Conservation (phyloP, 2,888 invertebrate genomes). For the Caenorhabditis sinica region DNA sequence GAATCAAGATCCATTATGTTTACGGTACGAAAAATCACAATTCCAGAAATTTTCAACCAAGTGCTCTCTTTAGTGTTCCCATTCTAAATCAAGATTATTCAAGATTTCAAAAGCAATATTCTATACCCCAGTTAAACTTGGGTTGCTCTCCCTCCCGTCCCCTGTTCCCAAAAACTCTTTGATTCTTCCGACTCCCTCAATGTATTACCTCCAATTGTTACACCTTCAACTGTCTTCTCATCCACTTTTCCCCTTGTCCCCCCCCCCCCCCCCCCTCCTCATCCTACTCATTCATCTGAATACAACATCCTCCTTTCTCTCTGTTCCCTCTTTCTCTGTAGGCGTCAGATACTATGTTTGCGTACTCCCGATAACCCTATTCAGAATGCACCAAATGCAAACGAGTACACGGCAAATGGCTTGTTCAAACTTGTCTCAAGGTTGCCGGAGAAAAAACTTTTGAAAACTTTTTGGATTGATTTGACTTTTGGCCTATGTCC, state of each 20-base stretch:
- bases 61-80: no score
- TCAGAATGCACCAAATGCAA: slow-evolving; percentile 9
- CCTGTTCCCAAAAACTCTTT: no score
- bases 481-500: background rate
- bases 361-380: slow-evolving; percentile 9
- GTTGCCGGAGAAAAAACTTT: background rate
- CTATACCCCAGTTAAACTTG: no score
- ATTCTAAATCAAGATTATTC: no score
- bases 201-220: background rate
- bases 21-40: no score
- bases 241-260: background rate
- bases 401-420: background rate
- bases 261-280: background rate
- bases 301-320: background rate
- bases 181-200: background rate
- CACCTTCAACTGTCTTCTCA: background rate
- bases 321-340: background rate
- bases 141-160: no score
- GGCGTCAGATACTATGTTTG: slow-evolving; percentile 40
- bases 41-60: no score
- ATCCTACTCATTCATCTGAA: background rate
- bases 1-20: no score
- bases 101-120: no score
- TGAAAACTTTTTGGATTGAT: background rate
- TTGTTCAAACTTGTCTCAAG: slow-evolving; percentile 11